Evolutionary conservation across 2,888 invertebrate genomes (phyloP).

Genomic region (Rhagium mordax): DNA sequence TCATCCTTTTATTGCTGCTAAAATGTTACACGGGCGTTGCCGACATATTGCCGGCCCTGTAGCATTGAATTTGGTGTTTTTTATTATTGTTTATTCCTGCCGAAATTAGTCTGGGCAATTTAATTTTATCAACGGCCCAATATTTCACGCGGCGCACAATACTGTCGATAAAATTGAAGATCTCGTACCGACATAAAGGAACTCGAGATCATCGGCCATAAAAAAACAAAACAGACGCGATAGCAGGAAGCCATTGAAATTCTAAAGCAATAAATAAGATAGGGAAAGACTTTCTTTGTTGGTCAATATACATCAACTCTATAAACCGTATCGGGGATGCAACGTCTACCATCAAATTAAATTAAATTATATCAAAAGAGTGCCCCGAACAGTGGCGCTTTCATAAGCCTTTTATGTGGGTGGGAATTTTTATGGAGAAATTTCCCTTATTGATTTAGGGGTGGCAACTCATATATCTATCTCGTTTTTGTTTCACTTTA

Average conservation of each 20-base stretch:
- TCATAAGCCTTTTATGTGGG: neutral
- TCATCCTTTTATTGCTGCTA: too few relatives aligned
- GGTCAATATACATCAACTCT: slow-evolving; percentile 13
- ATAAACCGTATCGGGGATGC: slow-evolving; percentile 3
- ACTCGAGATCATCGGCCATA: slow-evolving; percentile 1
- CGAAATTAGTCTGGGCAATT: slow-evolving; percentile 1
- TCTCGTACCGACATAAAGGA: neutral
- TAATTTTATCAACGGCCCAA: slow-evolving; percentile 3
- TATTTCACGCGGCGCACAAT: neutral
- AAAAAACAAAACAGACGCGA: slow-evolving; percentile 23
- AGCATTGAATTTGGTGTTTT: too few relatives aligned
- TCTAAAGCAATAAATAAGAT: slow-evolving; percentile 17
- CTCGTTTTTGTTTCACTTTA: neutral
- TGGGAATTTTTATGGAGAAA: neutral
- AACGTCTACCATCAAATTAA: slow-evolving; percentile 12
- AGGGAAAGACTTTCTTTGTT: slow-evolving; percentile 8
- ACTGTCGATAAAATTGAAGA: neutral
- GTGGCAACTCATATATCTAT: neutral
- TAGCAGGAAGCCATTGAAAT: slow-evolving; percentile 4
- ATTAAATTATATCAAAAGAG: slow-evolving; percentile 17
- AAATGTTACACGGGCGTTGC: too few relatives aligned
- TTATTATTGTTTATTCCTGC: neutral
- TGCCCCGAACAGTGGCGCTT: slow-evolving; percentile 1
- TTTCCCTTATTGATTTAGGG: neutral
- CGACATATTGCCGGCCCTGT: too few relatives aligned